Conservation (phyloP, 2,113 vertebrate genomes). For the Rynchops niger region DNA sequence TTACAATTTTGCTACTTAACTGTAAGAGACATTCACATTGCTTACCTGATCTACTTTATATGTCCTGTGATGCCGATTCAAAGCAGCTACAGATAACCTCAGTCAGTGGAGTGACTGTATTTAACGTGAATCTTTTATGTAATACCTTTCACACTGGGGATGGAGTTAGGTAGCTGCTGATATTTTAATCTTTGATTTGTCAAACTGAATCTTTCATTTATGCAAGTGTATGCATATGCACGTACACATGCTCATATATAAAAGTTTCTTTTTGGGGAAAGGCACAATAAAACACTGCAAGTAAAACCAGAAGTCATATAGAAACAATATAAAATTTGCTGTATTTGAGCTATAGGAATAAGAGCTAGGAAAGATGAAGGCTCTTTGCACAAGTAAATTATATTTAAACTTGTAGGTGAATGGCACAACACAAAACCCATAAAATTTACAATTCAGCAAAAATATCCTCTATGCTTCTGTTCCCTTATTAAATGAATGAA, state of each 20-base stretch:
- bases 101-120: neutral
- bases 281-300: neutral
- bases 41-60: neutral
- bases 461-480: neutral
- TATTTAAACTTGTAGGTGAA: neutral
- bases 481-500: neutral
- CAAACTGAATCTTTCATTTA: neutral
- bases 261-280: neutral
- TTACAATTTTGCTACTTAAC: neutral
- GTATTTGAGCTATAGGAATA: neutral
- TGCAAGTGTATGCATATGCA: fast-evolving
- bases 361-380: neutral
- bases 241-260: neutral
- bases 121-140: neutral
- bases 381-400: neutral
- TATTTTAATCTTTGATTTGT: neutral
- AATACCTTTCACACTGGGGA: neutral
- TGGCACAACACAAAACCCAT: neutral
- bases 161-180: neutral
- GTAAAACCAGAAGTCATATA: neutral
- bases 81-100: neutral
- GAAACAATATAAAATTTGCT: neutral
- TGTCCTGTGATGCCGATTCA: neutral
- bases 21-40: neutral
- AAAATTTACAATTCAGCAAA: neutral